Conservation (phyloP, 2,113 vertebrate genomes). For the Oenanthe melanoleuca region DNA sequence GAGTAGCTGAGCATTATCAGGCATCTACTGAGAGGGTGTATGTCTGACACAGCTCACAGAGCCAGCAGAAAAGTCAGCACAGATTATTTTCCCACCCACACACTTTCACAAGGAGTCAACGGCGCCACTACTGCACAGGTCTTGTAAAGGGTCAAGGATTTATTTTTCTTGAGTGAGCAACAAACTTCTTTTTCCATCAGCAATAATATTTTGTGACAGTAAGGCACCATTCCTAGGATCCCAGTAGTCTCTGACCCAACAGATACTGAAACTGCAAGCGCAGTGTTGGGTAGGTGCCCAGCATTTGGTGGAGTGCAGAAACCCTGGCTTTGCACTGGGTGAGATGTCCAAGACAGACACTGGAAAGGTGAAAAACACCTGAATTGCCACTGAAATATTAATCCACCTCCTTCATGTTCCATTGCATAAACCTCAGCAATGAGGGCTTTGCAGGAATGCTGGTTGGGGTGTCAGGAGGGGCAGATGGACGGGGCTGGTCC, state of each 20-base stretch:
- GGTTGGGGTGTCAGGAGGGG: neutral
- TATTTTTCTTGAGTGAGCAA: constrained; percentile 43
- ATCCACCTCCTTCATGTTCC: neutral
- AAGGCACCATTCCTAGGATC: neutral
- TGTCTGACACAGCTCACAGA: neutral
- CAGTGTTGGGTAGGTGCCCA: neutral
- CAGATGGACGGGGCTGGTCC: rapidly evolving
- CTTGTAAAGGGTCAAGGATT: constrained; percentile 55
- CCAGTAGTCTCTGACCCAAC: neutral
- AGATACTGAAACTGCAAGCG: neutral
- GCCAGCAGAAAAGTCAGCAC: constrained; percentile 14
- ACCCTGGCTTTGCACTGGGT: rapidly evolving
- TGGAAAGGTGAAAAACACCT: neutral
- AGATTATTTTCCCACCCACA: constrained; percentile 57
- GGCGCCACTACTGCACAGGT: constrained; percentile 53
- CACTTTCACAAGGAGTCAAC: constrained; percentile 40
- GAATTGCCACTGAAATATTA: neutral
- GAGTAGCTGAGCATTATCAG: constrained; percentile 44
- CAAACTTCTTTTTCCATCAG: constrained; percentile 5
- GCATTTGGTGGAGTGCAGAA: rapidly evolving
- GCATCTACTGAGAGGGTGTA: neutral
- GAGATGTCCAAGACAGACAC: neutral
- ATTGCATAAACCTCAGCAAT: neutral
- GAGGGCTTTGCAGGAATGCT: neutral
- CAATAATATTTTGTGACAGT: neutral